These are phyloP conservation scores for Calidris pygmaea DNA, from an alignment of 2,113 vertebrate genomes.

Conservation along the genomic window DNA sequence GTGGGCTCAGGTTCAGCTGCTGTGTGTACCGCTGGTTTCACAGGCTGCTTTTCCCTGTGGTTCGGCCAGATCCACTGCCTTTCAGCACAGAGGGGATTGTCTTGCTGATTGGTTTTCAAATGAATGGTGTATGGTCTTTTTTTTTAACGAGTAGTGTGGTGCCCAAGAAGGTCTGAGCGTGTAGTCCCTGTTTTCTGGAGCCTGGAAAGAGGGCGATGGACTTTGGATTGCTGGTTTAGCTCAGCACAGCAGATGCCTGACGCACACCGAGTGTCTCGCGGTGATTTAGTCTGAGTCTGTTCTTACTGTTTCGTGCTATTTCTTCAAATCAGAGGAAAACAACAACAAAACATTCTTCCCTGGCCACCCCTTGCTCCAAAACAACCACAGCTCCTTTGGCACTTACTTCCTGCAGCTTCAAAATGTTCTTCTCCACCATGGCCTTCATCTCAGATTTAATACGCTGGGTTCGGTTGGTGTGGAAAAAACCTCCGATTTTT, in stretches of 20 bases:
- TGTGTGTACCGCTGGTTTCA: not conserved
- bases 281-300: not conserved
- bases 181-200: not conserved
- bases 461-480: not conserved
- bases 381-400: not conserved
- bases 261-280: accelerated
- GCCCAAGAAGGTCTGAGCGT: not conserved
- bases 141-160: not conserved
- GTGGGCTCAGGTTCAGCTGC: not conserved
- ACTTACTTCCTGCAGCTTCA: not conserved
- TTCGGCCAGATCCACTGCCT: not conserved
- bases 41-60: not conserved
- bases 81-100: accelerated
- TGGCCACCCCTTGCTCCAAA: not conserved
- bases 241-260: not conserved
- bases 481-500: not conserved
- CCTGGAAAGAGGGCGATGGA: not conserved
- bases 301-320: not conserved
- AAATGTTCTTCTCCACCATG: not conserved
- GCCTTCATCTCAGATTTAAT: not conserved
- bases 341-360: not conserved
- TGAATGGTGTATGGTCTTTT: not conserved
- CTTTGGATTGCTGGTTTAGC: not conserved
- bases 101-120: not conserved
- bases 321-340: not conserved